These are phyloP conservation scores for Microtus pennsylvanicus DNA, from an alignment of 2,113 vertebrate species.

Conservation along the genomic window DNA sequence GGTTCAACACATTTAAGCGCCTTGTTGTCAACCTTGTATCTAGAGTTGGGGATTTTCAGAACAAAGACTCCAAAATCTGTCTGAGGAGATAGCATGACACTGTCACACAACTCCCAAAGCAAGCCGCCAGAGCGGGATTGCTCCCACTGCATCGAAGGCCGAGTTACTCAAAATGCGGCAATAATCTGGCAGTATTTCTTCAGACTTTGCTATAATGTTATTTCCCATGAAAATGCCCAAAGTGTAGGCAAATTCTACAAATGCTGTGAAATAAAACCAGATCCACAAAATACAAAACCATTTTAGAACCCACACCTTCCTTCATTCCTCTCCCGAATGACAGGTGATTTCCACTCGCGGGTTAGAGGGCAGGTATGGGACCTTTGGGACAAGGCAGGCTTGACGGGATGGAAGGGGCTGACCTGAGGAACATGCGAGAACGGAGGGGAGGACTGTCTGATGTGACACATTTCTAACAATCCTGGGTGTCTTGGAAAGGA, in stretches of 20 bases:
- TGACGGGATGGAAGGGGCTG: neutral
- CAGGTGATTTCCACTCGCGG: neutral
- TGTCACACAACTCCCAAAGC: neutral
- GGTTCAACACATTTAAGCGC: neutral
- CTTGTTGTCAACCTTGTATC: neutral
- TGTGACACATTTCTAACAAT: neutral
- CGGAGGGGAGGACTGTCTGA: neutral
- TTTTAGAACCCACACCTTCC: neutral
- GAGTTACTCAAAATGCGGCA: neutral
- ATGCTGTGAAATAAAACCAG: constrained; percentile 2
- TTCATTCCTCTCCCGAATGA: neutral
- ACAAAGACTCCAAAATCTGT: neutral
- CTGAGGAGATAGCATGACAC: neutral
- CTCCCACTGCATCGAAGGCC: neutral
- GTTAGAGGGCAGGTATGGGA: neutral
- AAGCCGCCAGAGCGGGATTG: neutral
- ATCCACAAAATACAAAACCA: neutral
- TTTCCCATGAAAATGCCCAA: constrained; percentile 27
- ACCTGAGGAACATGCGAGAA: neutral
- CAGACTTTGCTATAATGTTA: constrained; percentile 21
- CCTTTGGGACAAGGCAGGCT: neutral
- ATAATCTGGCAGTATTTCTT: neutral
- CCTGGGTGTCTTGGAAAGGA: neutral
- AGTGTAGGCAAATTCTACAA: constrained; percentile 36
- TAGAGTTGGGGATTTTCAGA: neutral